Base-by-base conservation (phyloP, 2,888 invertebrate species). In the Lasioglossum morio region DNA sequence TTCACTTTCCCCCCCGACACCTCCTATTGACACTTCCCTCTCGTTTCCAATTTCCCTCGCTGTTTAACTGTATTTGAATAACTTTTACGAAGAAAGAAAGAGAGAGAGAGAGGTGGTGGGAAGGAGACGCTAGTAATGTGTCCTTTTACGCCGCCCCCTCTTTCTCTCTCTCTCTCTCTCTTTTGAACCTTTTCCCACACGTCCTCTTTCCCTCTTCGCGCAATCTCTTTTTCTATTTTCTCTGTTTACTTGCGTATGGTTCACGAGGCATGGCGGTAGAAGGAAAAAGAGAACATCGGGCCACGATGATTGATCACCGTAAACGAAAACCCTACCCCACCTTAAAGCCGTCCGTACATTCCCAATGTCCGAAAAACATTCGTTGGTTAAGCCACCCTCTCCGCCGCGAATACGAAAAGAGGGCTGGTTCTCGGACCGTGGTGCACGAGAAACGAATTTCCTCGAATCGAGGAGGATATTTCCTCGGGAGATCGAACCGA, bases 211-310 rank as follows among this genome's bases (percentile, higher is more conserved):
- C 57, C 37, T n/a, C 2, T n/a, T n/a, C 89, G 87, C 91, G 90
- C 93, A 34, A 34, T 69, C 69, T 57, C 30, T 48, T 57, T 74
- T 66, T 46, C 72, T 81, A 76, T 66, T 80, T 75, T 81, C 46
- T 70, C 80, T 74, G 12, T 74, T 57, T 53, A n/a, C 34, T 30
- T 89, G 87, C 91, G 90, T 94, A 92, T 93, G 91, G 95, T 95
- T 95, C 95, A 95, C 95, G 94, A 94, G 95, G 95, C 95, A 95
- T 95, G 95, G 95, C 91, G 91, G 93, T 94, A 94, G 92, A 92
- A 84, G 80, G 88, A 82, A 83, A 70, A 84, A 82, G 84, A 74
- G 81, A 84, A 82, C 85, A 88, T 86, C 89, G 86, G 57, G 84
- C 72, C 87, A 82, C 85, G 84, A 91, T 89, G 92, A 92, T 92